Evolutionary conservation across 2,797 vertebrate genomes (phyloP).

Genomic region (Parauchenoglanis ngamensis): DNA sequence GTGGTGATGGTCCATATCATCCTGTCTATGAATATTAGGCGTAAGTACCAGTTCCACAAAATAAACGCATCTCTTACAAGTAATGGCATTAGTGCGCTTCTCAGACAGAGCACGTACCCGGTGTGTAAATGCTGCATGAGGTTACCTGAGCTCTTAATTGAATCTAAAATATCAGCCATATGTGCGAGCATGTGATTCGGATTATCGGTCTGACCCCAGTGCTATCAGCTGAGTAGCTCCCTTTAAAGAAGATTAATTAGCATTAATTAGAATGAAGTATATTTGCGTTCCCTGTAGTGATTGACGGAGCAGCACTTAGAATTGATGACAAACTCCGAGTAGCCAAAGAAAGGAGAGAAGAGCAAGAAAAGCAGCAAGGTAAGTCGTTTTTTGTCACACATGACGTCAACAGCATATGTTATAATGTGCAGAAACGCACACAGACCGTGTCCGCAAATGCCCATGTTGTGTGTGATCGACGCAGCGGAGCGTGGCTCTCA

Average conservation of each 20-base stretch:
- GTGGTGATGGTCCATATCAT: neutral
- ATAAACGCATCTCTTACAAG: neutral
- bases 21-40: neutral
- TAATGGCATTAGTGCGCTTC: neutral
- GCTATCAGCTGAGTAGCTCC: conserved; percentile 9
- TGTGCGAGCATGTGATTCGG: conserved; percentile 31
- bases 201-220: conserved; percentile 27
- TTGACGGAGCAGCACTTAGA: conserved; percentile 86
- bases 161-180: conserved; percentile 42
- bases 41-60: neutral
- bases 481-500: conserved; percentile 86
- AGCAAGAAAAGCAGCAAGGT: conserved; percentile 87
- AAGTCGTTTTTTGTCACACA: too few relatives aligned
- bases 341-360: conserved; percentile 90
- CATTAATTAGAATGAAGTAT: too few relatives aligned
- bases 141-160: conserved; percentile 46
- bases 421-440: neutral
- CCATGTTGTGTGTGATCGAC: neutral
- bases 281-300: conserved; percentile 73
- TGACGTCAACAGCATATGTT: neutral
- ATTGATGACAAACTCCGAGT: conserved; percentile 89
- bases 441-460: neutral
- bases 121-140: conserved; percentile 48
- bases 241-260: neutral
- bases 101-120: neutral